These are phyloP conservation scores for Cheilosia urbana DNA, from an alignment of 2,888 invertebrate genomes.

Conservation along the genomic window DNA sequence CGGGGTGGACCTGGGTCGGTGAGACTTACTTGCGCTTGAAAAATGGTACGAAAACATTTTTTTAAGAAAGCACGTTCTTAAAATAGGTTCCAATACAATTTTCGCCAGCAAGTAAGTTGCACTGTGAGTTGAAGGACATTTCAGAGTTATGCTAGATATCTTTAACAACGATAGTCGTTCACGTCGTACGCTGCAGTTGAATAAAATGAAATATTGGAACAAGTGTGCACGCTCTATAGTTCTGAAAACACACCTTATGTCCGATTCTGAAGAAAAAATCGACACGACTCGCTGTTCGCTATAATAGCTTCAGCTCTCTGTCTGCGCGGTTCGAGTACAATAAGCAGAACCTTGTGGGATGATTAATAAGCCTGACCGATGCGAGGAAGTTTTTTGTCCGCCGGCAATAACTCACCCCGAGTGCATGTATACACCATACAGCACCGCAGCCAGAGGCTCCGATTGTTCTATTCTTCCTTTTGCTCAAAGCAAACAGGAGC, in stretches of 20 bases:
- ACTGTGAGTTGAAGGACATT: slow-evolving; percentile 22
- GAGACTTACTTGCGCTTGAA: neutral
- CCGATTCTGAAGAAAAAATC: slow-evolving; percentile 31
- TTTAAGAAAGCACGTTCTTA: no score
- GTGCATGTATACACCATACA: neutral
- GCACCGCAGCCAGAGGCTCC: slow-evolving; percentile 5
- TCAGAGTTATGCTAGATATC: neutral
- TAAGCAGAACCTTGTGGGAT: slow-evolving; percentile 49
- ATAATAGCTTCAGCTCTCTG: slow-evolving; percentile 17
- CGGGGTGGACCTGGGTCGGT: no score
- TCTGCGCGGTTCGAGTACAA: slow-evolving; percentile 30
- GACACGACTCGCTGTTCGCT: slow-evolving; percentile 32
- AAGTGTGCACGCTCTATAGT: slow-evolving; percentile 42
- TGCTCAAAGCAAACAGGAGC: slow-evolving; percentile 52
- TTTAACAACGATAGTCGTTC: slow-evolving; percentile 33
- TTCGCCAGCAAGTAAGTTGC: neutral
- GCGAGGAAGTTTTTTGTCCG: slow-evolving; percentile 57
- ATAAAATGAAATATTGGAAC: slow-evolving; percentile 68
- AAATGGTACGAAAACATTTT: neutral
- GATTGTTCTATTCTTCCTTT: slow-evolving; percentile 50
- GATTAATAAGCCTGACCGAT: slow-evolving; percentile 66
- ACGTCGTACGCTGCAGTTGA: slow-evolving; percentile 11
- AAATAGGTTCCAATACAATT: no score
- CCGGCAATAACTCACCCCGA: slow-evolving; percentile 63
- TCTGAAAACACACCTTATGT: slow-evolving; percentile 39